phyloP scores from a whole-genome alignment of 2,113 vertebrate species.

The Passer montanus region DNA sequence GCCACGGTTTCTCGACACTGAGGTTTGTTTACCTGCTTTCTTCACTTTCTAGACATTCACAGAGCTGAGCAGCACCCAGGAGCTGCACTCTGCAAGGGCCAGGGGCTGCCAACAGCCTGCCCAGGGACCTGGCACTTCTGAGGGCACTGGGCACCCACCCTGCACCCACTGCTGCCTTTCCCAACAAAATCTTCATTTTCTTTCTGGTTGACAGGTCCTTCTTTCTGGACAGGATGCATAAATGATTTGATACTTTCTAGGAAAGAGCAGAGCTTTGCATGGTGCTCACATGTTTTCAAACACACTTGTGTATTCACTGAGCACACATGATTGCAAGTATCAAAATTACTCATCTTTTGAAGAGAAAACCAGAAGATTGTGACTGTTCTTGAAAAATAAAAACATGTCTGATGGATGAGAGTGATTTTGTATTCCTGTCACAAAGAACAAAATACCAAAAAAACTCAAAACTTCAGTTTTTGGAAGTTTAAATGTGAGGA shows the following conservation, averaged over 20 bases:
- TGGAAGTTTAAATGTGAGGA: background rate
- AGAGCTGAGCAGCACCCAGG: background rate
- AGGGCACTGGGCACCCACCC: background rate
- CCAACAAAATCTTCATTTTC: background rate
- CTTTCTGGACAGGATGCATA: background rate
- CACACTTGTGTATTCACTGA: background rate
- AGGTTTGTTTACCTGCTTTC: background rate
- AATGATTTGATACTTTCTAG: background rate
- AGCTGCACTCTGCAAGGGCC: rapidly evolving
- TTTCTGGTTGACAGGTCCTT: background rate
- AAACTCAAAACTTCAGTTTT: background rate
- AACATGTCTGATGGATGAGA: background rate
- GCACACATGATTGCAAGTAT: background rate
- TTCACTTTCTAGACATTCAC: background rate
- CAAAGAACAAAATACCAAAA: background rate
- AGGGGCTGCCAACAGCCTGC: rapidly evolving
- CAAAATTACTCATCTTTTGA: background rate
- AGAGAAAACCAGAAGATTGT: background rate
- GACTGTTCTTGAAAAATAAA: background rate
- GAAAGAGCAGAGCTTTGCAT: background rate
- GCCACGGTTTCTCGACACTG: background rate
- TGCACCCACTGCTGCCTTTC: background rate
- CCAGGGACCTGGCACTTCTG: rapidly evolving
- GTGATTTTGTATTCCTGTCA: background rate
- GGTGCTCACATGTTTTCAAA: background rate